Evolutionary conservation across 2,888 invertebrate genomes (phyloP).

Genomic region (Lucinisca nassula): DNA sequence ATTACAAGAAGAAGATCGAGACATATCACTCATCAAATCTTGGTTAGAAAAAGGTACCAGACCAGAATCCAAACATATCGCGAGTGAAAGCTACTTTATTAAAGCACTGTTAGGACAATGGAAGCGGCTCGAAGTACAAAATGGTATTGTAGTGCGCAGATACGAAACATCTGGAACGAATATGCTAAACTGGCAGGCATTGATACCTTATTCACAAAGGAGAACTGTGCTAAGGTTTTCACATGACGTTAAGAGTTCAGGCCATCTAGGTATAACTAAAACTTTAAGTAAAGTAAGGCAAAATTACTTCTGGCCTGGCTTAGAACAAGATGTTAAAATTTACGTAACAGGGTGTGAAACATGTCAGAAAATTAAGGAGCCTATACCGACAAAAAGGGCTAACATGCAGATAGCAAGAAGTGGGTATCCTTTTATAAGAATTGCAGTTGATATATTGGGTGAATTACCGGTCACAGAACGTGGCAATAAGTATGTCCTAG

Average conservation of each 20-base stretch:
- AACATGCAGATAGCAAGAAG: slow-evolving; percentile 16
- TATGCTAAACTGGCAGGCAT: no score
- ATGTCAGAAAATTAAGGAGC: slow-evolving; percentile 5
- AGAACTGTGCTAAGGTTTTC: no score
- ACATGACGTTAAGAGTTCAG: no score
- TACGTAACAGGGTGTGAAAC: slow-evolving; percentile 16
- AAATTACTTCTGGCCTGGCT: slow-evolving; percentile 9
- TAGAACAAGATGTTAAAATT: not conserved
- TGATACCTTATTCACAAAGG: no score
- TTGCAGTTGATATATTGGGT: slow-evolving; percentile 18
- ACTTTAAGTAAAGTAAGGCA: slow-evolving; percentile 9
- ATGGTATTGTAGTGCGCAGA: no score
- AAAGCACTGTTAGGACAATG: not conserved
- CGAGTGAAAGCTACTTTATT: not conserved
- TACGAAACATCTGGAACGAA: no score
- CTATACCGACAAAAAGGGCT: not conserved
- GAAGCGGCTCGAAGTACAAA: not conserved
- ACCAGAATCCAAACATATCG: not conserved
- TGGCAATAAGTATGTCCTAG: slow-evolving; percentile 11
- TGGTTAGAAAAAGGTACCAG: not conserved
- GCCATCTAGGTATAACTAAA: slow-evolving; percentile 14
- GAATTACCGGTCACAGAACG: slow-evolving; percentile 2
- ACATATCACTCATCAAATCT: not conserved
- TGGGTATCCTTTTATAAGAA: slow-evolving; percentile 23
- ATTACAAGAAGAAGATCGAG: not conserved